These are phyloP conservation scores for Hermodice carunculata DNA, from an alignment of 2,888 invertebrate species.

Conservation along the genomic window DNA sequence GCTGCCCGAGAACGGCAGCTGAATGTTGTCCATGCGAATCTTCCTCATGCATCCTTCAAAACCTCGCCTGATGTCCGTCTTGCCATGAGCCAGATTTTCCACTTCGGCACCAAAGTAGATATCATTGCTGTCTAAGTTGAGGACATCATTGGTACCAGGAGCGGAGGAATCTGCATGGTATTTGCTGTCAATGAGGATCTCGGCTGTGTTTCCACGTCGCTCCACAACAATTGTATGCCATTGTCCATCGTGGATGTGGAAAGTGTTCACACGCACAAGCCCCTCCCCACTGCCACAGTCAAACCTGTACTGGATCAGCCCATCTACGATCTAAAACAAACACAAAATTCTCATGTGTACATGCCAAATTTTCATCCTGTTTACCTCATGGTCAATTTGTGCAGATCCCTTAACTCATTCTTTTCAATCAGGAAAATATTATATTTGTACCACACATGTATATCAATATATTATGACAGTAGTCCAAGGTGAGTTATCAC, in stretches of 20 bases:
- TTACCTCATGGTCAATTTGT: too few species aligned
- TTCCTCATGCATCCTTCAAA: conserved; percentile 94
- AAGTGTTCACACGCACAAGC: conserved; percentile 80
- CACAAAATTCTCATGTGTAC: too few species aligned
- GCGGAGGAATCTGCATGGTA: conserved; percentile 79
- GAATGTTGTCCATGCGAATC: conserved; percentile 81
- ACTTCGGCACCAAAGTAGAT: conserved; percentile 89
- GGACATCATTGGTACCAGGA: conserved; percentile 83
- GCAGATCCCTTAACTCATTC: too few species aligned
- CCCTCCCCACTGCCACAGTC: conserved; percentile 94
- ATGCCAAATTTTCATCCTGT: too few species aligned
- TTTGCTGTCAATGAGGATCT: conserved; percentile 83
- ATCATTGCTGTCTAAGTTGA: conserved; percentile 87
- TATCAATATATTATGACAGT: too few species aligned
- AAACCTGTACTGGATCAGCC: conserved; percentile 89
- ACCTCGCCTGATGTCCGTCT: conserved; percentile 78
- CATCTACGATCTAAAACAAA: conserved; percentile 78
- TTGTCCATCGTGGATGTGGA: conserved; percentile 84
- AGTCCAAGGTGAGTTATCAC: too few species aligned
- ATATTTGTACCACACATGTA: too few species aligned
- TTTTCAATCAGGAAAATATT: too few species aligned
- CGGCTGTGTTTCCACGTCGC: conserved; percentile 82
- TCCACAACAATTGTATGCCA: conserved; percentile 83
- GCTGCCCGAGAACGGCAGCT: conserved; percentile 75
- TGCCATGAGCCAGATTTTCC: conserved; percentile 50